Base-by-base conservation (phyloP, 2,113 vertebrate genomes). In the Electrona antarctica region DNA sequence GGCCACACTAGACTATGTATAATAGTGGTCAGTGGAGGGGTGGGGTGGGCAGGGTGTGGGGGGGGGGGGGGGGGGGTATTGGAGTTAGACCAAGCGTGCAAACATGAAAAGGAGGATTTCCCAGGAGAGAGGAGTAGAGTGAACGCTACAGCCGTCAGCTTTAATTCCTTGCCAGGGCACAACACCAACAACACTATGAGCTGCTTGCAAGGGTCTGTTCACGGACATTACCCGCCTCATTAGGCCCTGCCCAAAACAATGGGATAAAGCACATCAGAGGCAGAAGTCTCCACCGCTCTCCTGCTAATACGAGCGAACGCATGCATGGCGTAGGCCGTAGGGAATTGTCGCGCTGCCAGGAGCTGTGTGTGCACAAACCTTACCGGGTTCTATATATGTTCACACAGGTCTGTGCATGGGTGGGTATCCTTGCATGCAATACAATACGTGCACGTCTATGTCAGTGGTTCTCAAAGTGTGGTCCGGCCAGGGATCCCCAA, bases 161-260 rank as follows among this genome's bases (percentile, higher is more conserved):
- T 51, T 69, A 74, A 87, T 79, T 73, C 77, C 67, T 76, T 78
- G 80, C 72, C 79, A 73, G 63, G 67, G 75, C 81, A 77, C 84
- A 72, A 61, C 59, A 46, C 57, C 64, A 21, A 47, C 63, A 62
- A 3, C 77, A 74, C 69, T 75, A 10, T 74, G 55, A 75, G 67
- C 55, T 33, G 49, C 65, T 8, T 49, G 14, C 74, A 76, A 64
- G 60, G 56, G 64, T 71, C 84, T 66, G 84, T 82, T 81, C 74
- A 80, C 58, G 65, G 68, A 21, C 49, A 71, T 87, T 82, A 85
- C 51, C 50, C 10, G 81, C 67, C 85, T 87, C 82, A 83, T 90
- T 89, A 87, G 77, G 67, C 72, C 60, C 84, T 79, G 77, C 76
- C 78, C 87, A 79, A 80, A 79, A 86, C 75, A 72, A 68, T 74